These are phyloP conservation scores for Taenaris catops DNA, from an alignment of 2,888 invertebrate species.

Conservation along the genomic window DNA sequence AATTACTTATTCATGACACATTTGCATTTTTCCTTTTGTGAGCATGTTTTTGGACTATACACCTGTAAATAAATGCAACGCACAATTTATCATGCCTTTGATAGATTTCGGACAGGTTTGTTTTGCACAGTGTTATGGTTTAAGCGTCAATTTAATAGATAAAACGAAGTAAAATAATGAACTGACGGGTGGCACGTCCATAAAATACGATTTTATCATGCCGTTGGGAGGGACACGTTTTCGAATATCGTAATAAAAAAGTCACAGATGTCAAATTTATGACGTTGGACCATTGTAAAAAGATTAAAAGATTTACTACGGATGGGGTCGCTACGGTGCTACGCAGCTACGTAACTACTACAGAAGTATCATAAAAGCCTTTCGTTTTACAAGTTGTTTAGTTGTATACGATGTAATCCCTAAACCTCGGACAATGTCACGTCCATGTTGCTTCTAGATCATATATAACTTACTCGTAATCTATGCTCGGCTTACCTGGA, in stretches of 20 bases:
- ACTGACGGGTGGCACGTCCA: slow-evolving; percentile 59
- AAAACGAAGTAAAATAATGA: slow-evolving; percentile 70
- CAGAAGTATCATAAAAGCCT: slow-evolving; percentile 15
- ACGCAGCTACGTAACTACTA: slow-evolving; percentile 28
- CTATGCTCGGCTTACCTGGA: slow-evolving; percentile 21
- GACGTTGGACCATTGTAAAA: slow-evolving; percentile 74
- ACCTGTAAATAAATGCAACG: slow-evolving; percentile 14
- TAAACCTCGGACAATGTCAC: slow-evolving; percentile 13
- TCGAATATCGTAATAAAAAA: slow-evolving; percentile 78
- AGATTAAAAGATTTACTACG: slow-evolving; percentile 77
- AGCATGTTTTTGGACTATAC: slow-evolving; percentile 18
- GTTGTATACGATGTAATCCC: slow-evolving; percentile 42
- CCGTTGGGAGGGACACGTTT: slow-evolving; percentile 73
- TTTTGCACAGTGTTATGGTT: slow-evolving; percentile 28
- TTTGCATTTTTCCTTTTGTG: slow-evolving; percentile 53
- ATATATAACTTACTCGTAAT: slow-evolving; percentile 9
- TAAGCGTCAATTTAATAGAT: slow-evolving; percentile 59
- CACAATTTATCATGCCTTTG: slow-evolving; percentile 26
- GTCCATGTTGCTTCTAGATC: not conserved
- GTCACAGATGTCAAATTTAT: slow-evolving; percentile 79
- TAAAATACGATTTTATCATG: slow-evolving; percentile 77
- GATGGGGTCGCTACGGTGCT: slow-evolving; percentile 42
- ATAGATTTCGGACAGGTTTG: slow-evolving; percentile 25
- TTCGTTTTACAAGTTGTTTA: slow-evolving; percentile 9
- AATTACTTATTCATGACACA: slow-evolving; percentile 67